A percentile compares a stretch with the other conserved stretches of the same genome.
phyloP scores from a whole-genome alignment of 2,113 vertebrate genomes.

The Corythornis cristatus region DNA sequence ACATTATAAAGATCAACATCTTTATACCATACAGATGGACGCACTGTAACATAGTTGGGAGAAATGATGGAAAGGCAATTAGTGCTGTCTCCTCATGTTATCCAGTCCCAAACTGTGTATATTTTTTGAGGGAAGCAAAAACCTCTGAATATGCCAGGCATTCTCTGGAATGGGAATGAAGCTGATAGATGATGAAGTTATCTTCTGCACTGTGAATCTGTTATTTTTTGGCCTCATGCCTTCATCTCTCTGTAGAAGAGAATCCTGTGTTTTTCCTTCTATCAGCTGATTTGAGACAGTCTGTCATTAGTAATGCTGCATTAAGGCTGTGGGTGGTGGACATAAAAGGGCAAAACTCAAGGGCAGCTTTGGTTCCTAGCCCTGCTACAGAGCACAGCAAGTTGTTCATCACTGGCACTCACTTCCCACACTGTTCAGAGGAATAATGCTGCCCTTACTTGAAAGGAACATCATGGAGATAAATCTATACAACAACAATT shows the following conservation, averaged over 20 bases:
- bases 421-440: not conserved
- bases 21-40: not conserved
- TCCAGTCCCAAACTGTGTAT: not conserved
- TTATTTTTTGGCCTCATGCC: not conserved
- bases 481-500: not conserved
- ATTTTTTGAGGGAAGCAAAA: not conserved
- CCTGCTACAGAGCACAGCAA: not conserved
- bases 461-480: not conserved
- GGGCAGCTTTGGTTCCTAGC: not conserved
- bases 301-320: not conserved
- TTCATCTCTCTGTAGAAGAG: not conserved
- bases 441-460: not conserved
- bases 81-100: not conserved
- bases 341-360: not conserved
- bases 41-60: not conserved
- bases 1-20: not conserved
- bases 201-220: not conserved
- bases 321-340: not conserved
- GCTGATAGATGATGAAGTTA: not conserved
- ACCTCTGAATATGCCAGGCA: not conserved
- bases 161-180: not conserved
- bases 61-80: not conserved
- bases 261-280: not conserved
- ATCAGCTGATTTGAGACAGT: not conserved
- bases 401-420: not conserved